These are phyloP conservation scores for Dendrolimus houi DNA, from an alignment of 2,888 invertebrate species.

Conservation along the genomic window DNA sequence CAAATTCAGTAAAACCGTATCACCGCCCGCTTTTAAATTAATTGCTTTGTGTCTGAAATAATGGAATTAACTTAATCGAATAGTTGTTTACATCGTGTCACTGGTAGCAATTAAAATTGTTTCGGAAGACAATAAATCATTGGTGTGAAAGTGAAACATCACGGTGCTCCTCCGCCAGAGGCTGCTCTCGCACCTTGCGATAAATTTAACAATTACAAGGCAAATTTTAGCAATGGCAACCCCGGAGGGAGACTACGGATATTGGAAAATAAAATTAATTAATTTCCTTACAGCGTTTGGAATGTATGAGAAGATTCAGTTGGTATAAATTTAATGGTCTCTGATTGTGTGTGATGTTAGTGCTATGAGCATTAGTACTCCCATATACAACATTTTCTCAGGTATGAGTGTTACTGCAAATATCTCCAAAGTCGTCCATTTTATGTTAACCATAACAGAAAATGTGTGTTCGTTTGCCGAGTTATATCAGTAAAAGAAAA, in stretches of 20 bases:
- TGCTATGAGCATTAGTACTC: too few species aligned
- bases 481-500: too few species aligned
- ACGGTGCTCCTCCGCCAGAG: constrained; percentile 28
- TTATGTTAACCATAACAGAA: too few species aligned
- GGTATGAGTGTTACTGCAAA: too few species aligned
- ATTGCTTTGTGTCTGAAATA: constrained; percentile 52
- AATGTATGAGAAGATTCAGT: neutral
- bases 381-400: too few species aligned
- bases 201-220: constrained; percentile 72
- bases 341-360: too few species aligned
- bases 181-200: constrained; percentile 54
- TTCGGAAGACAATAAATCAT: constrained; percentile 71
- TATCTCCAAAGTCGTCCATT: too few species aligned
- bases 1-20: constrained; percentile 16
- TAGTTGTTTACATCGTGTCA: constrained; percentile 76
- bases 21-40: constrained; percentile 57
- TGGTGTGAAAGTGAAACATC: constrained; percentile 73
- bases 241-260: constrained; percentile 30
- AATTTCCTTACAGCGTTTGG: constrained; percentile 11
- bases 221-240: constrained; percentile 55
- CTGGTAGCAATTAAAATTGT: constrained; percentile 74
- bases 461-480: too few species aligned
- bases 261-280: constrained; percentile 67
- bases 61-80: constrained; percentile 75
- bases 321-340: too few species aligned